A percentile compares a stretch with the other conserved stretches of the same genome.
Conservation (phyloP, 2,113 vertebrate species). For the Struthio camelus region DNA sequence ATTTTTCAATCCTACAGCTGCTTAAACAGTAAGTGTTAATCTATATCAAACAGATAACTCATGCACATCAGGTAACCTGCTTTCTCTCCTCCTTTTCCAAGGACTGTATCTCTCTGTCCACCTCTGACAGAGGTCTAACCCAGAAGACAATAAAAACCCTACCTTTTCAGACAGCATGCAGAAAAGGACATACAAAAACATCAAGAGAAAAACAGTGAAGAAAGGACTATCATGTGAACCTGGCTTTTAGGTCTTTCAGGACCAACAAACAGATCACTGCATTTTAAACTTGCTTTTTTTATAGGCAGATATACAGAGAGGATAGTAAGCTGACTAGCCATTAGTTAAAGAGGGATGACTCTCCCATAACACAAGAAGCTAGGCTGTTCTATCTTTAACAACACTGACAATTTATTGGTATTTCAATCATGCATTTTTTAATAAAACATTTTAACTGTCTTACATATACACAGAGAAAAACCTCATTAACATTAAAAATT, state of each 20-base stretch:
- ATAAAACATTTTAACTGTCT: conserved; percentile 13
- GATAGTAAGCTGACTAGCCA: neutral
- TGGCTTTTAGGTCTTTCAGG: neutral
- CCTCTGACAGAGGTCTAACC: neutral
- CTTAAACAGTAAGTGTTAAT: neutral
- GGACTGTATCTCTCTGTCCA: neutral
- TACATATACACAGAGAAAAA: neutral
- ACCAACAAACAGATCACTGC: neutral
- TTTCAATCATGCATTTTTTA: conserved; percentile 23
- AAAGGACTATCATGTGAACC: neutral
- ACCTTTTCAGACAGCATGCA: neutral
- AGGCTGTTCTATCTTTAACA: neutral
- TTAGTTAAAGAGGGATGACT: neutral
- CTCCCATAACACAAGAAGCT: neutral
- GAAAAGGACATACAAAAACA: neutral
- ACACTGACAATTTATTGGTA: neutral
- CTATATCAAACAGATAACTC: neutral
- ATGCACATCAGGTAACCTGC: neutral
- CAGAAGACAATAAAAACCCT: neutral
- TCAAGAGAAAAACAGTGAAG: neutral
- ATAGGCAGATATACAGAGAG: neutral
- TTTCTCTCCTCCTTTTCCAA: neutral
- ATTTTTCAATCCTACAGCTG: neutral
- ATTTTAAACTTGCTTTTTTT: neutral
- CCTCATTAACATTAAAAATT: neutral